phyloP scores from a whole-genome alignment of 2,113 vertebrate genomes.

The Paradoxurus hermaphroditus region DNA sequence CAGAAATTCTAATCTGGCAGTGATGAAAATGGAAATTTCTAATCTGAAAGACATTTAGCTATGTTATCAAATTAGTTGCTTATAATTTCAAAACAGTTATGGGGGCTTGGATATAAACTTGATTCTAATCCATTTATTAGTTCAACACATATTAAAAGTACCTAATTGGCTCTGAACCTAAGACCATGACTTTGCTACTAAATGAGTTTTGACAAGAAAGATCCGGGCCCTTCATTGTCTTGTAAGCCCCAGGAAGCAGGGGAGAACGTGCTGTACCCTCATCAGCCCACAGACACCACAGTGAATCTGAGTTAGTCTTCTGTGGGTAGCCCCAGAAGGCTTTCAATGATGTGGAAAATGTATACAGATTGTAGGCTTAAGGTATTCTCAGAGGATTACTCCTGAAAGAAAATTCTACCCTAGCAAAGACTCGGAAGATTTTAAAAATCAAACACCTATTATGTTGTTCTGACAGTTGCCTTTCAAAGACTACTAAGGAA shows the following conservation, averaged over 20 bases:
- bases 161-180: background rate
- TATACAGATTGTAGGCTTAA: background rate
- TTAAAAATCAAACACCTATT: background rate
- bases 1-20: background rate
- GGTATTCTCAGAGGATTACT: background rate
- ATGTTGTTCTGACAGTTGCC: background rate
- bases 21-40: constrained; percentile 15
- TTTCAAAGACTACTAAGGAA: constrained; percentile 8
- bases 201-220: background rate
- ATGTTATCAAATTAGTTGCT: background rate
- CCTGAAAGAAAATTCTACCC: constrained; percentile 44
- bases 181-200: background rate
- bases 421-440: constrained; percentile 4
- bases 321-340: background rate
- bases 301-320: background rate
- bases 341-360: background rate
- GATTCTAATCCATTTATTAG: background rate
- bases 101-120: background rate
- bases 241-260: background rate
- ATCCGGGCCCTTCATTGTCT: background rate
- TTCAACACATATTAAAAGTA: constrained; percentile 1
- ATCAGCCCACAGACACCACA: background rate
- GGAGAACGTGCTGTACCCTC: background rate
- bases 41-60: background rate
- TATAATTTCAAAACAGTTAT: background rate